These are phyloP conservation scores for Acleris emargana DNA, from an alignment of 2,888 invertebrate genomes.

Conservation along the genomic window DNA sequence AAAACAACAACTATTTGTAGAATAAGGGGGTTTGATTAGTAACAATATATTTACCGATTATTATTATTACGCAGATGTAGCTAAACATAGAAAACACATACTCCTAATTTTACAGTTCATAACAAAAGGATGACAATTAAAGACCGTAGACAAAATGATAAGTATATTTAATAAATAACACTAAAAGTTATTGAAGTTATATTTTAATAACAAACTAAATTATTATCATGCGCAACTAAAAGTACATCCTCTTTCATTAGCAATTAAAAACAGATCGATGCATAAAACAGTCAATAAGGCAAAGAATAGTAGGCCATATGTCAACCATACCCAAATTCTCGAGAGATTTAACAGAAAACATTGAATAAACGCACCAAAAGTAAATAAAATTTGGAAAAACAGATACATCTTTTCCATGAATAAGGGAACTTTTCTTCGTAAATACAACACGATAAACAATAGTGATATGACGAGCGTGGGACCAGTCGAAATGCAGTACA, in stretches of 20 bases:
- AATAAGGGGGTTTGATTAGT: no score
- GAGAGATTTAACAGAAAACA: slow-evolving; percentile 73
- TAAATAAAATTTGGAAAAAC: slow-evolving; percentile 78
- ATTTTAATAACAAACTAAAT: slow-evolving; percentile 16
- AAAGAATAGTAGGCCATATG: slow-evolving; percentile 73
- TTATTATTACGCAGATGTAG: no score
- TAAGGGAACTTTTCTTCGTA: slow-evolving; percentile 71
- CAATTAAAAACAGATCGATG: slow-evolving; percentile 74
- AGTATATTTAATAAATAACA: slow-evolving; percentile 11
- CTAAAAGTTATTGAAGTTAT: slow-evolving; percentile 1
- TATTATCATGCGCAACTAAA: slow-evolving; percentile 71
- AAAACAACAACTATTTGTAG: no score
- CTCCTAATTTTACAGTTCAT: neutral
- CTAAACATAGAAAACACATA: neutral
- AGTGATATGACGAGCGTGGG: slow-evolving; percentile 74
- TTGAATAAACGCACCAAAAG: slow-evolving; percentile 76
- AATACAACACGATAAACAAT: slow-evolving; percentile 69
- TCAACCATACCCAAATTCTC: slow-evolving; percentile 72
- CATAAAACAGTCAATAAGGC: slow-evolving; percentile 65
- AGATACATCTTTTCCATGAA: slow-evolving; percentile 81
- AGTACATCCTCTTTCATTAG: slow-evolving; percentile 78
- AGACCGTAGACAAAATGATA: neutral
- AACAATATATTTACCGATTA: no score
- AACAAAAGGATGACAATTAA: neutral
- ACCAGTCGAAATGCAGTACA: slow-evolving; percentile 78